Evolutionary conservation across 2,113 vertebrate species (phyloP).

Genomic region (Opisthocomus hoazin): DNA sequence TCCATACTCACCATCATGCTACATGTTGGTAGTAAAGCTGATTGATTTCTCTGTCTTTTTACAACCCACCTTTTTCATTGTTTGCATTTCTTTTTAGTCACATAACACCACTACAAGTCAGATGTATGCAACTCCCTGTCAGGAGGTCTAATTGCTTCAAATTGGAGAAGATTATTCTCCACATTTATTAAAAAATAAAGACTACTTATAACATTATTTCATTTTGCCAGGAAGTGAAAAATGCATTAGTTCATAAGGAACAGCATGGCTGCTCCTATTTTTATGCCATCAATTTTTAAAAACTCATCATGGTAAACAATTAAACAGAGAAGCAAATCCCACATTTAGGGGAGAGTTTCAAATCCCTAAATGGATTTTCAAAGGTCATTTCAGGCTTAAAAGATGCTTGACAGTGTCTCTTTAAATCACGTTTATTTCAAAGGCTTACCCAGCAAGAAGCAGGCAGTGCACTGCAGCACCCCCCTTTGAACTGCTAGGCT

Average conservation of each 20-base stretch:
- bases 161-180: slow-evolving; percentile 51
- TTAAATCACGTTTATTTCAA: slow-evolving; percentile 54
- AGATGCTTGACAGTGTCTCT: slow-evolving; percentile 39
- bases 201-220: slow-evolving; percentile 50
- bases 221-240: slow-evolving; percentile 54
- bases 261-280: slow-evolving; percentile 44
- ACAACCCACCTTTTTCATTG: neutral
- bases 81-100: slow-evolving; percentile 1
- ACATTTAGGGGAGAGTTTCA: slow-evolving; percentile 52
- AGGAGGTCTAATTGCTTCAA: slow-evolving; percentile 62
- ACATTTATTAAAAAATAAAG: slow-evolving; percentile 63
- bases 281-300: slow-evolving; percentile 65
- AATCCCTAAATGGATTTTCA: slow-evolving; percentile 67
- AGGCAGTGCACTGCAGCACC: neutral
- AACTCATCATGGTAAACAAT: slow-evolving; percentile 66
- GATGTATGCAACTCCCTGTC: slow-evolving; percentile 36
- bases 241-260: slow-evolving; percentile 39
- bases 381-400: slow-evolving; percentile 48
- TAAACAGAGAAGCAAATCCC: slow-evolving; percentile 57
- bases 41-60: neutral
- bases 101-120: neutral
- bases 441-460: slow-evolving; percentile 47
- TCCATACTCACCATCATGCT: neutral
- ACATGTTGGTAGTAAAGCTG: neutral
- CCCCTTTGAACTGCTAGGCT: slow-evolving; percentile 36